Evolutionary conservation across 2,113 vertebrate species (phyloP).

Genomic region (Myrmophylax atrothorax): DNA sequence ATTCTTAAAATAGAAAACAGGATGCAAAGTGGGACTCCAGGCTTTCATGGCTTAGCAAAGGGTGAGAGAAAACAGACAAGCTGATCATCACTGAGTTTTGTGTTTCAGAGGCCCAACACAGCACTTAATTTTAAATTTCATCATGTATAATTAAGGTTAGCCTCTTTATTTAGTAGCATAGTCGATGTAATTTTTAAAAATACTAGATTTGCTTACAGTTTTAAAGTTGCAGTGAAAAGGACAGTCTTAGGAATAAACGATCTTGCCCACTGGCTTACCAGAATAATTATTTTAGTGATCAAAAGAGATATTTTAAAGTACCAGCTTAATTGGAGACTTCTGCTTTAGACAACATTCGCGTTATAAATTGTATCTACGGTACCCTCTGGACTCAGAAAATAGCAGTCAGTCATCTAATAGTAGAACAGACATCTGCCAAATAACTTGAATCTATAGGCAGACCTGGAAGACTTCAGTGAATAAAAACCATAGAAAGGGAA

Average conservation of each 20-base stretch:
- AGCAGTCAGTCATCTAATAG: not conserved
- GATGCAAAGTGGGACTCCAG: not conserved
- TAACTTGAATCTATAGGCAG: not conserved
- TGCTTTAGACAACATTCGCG: not conserved
- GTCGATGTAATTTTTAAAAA: not conserved
- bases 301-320: not conserved
- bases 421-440: not conserved
- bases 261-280: not conserved
- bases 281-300: not conserved
- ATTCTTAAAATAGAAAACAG: not conserved
- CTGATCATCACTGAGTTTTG: not conserved
- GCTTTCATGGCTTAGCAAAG: not conserved
- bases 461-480: not conserved
- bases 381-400: not conserved
- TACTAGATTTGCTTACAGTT: not conserved
- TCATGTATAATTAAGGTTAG: not conserved
- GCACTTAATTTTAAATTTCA: not conserved
- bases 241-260: not conserved
- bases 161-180: not conserved
- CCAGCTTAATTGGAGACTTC: not conserved
- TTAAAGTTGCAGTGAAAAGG: not conserved
- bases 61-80: not conserved
- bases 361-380: not conserved
- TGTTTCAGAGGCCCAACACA: not conserved
- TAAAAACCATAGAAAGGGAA: not conserved